Percentiles rank a stretch among this genome's conserved stretches.
Evolutionary conservation across 2,797 vertebrate genomes (phyloP).

Genomic region (Darevskia mixta): DNA sequence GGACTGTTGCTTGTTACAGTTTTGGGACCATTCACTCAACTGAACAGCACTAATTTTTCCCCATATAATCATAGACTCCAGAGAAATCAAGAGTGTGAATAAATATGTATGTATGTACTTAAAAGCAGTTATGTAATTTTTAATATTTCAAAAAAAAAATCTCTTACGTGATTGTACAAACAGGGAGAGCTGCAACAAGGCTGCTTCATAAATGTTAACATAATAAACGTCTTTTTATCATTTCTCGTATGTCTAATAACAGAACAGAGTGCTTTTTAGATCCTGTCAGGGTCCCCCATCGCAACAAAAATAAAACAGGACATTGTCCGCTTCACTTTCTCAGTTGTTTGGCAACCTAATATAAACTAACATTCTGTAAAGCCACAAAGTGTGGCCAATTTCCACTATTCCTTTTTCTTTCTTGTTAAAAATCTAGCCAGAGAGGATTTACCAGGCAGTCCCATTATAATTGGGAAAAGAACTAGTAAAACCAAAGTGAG

Average conservation of each 20-base stretch:
- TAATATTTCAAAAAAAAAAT: too few species aligned
- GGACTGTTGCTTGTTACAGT: neutral
- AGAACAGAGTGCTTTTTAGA: conserved; percentile 35
- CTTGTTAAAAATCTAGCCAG: conserved; percentile 14
- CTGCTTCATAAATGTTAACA: conserved; percentile 6
- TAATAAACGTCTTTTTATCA: neutral
- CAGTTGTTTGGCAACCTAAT: conserved; percentile 7
- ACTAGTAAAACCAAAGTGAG: conserved; percentile 29
- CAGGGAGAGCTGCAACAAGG: conserved; percentile 10
- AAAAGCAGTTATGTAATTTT: too few species aligned
- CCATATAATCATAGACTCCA: neutral
- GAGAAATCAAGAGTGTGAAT: neutral
- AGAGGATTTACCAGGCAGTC: conserved; percentile 20
- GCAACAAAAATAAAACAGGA: conserved; percentile 46
- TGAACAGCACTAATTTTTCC: neutral
- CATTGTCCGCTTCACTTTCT: conserved; percentile 26
- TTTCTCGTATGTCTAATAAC: conserved; percentile 36
- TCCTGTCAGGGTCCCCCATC: conserved; percentile 47
- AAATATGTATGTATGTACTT: neutral
- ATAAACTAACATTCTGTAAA: neutral
- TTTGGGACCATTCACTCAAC: neutral
- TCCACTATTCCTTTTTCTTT: neutral
- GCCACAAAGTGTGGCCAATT: neutral
- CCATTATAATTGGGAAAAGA: neutral
- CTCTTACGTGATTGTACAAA: too few species aligned